These are phyloP conservation scores for Hemicordylus capensis DNA, from an alignment of 2,113 vertebrate genomes.

Conservation along the genomic window DNA sequence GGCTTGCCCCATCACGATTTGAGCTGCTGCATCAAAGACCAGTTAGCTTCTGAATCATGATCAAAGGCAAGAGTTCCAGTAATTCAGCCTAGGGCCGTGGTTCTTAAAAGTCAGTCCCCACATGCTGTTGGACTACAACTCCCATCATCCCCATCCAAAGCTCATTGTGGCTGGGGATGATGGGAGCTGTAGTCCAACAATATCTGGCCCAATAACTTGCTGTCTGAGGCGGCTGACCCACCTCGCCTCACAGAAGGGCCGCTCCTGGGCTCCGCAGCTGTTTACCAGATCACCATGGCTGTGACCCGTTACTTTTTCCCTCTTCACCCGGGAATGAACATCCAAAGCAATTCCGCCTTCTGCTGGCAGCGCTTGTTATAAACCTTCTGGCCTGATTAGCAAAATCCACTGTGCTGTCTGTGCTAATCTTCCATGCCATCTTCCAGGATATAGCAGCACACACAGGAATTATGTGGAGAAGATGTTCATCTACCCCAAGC, in stretches of 20 bases:
- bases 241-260: too few species aligned
- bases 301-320: not conserved
- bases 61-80: not conserved
- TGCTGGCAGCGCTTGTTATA: slow-evolving; percentile 56
- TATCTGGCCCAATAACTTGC: too few species aligned
- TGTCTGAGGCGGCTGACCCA: too few species aligned
- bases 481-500: slow-evolving; percentile 50
- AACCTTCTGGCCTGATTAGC: slow-evolving; percentile 58
- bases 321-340: slow-evolving; percentile 45
- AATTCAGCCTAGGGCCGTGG: too few species aligned
- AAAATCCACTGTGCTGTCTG: slow-evolving; percentile 51
- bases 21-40: not conserved
- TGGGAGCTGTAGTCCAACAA: too few species aligned
- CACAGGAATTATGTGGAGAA: slow-evolving; percentile 54
- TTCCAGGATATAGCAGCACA: slow-evolving; percentile 51
- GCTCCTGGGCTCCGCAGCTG: not conserved
- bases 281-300: not conserved
- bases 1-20: too few species aligned
- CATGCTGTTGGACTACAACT: too few species aligned
- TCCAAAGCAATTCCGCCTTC: slow-evolving; percentile 56
- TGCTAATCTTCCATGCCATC: slow-evolving; percentile 55
- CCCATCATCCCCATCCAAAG: too few species aligned
- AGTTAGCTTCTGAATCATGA: not conserved
- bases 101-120: not conserved
- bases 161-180: too few species aligned